A percentile compares a stretch with the other conserved stretches of the same genome.
Conservation (phyloP, 2,888 invertebrate genomes). For the Tenthredo amoena region DNA sequence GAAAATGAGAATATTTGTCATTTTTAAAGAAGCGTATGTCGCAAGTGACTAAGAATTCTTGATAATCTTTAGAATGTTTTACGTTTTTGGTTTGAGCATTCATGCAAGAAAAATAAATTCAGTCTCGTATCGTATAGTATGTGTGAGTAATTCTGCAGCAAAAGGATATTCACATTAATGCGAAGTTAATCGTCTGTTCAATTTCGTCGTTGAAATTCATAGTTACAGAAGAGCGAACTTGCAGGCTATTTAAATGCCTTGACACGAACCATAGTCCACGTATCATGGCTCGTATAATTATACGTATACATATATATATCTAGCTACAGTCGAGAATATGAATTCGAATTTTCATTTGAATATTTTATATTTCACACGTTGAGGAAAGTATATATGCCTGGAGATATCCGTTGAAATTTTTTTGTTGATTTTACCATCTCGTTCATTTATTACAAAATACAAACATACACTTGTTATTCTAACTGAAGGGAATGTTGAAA, state of each 20-base stretch:
- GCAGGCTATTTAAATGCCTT: slow-evolving; percentile 14
- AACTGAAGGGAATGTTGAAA: not conserved
- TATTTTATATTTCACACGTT: not conserved
- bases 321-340: not conserved
- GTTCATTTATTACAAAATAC: not conserved
- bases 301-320: not conserved
- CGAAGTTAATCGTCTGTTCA: slow-evolving; percentile 31
- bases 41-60: not conserved
- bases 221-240: slow-evolving; percentile 18
- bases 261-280: slow-evolving; percentile 15
- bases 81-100: not conserved
- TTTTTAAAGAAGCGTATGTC: not conserved
- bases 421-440: not conserved
- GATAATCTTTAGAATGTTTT: not conserved
- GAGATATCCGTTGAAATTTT: not conserved
- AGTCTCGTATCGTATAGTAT: not conserved
- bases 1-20: not conserved
- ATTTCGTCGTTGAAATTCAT: slow-evolving; percentile 13
- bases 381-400: not conserved
- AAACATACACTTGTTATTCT: not conserved
- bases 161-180: slow-evolving; percentile 13
- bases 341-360: not conserved
- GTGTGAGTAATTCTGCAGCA: not conserved
- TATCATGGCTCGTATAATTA: not conserved
- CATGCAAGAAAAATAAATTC: not conserved